Conservation (phyloP, 2,113 vertebrate species). For the Oxyura jamaicensis region DNA sequence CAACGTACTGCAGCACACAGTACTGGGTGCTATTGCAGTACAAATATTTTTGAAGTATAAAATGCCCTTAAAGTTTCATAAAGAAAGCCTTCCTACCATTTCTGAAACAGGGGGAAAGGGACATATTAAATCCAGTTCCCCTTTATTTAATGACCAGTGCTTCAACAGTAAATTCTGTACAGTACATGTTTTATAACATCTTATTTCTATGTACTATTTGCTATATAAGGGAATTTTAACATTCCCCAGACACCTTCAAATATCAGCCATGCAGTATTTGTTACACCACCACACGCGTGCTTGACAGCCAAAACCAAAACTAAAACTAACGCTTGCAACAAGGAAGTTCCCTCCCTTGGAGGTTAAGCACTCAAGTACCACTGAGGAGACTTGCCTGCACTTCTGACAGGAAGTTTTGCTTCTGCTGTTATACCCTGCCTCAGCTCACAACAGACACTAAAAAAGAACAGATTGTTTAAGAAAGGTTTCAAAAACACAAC, state of each 20-base stretch:
- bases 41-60: not conserved
- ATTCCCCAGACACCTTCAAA: not conserved
- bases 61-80: not conserved
- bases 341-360: conserved; percentile 46
- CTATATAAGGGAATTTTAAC: not conserved
- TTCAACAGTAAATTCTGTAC: not conserved
- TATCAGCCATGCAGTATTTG: not conserved
- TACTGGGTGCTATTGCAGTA: not conserved
- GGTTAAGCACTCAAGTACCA: conserved; percentile 1
- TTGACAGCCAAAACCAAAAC: not conserved
- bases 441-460: not conserved
- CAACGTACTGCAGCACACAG: not conserved
- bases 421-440: not conserved
- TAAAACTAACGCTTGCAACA: not conserved
- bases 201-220: not conserved
- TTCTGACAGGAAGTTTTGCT: not conserved
- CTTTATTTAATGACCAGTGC: not conserved
- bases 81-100: not conserved
- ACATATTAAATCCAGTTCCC: not conserved
- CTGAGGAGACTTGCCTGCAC: not conserved
- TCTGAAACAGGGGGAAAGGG: not conserved
- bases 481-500: not conserved
- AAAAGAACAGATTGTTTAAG: fast-evolving
- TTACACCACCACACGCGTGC: conserved; percentile 27
- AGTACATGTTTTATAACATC: not conserved